Conservation (phyloP, 2,888 invertebrate species). For the Epirrhoe alternata region DNA sequence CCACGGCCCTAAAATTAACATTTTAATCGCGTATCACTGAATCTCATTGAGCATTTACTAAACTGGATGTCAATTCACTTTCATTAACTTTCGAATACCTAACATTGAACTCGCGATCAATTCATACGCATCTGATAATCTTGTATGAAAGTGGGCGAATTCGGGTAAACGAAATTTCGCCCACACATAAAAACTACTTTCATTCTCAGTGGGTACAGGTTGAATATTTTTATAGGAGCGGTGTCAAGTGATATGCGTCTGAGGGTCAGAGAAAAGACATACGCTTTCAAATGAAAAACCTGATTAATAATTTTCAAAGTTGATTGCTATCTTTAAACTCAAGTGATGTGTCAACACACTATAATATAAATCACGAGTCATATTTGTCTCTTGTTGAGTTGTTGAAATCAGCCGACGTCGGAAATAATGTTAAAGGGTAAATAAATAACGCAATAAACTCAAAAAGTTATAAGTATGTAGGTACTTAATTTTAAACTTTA, state of each 20-base stretch:
- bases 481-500: too few species aligned
- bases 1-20: slow-evolving; percentile 3
- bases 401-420: too few species aligned
- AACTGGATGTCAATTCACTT: slow-evolving; percentile 24
- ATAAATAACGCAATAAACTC: too few species aligned
- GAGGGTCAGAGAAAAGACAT: slow-evolving; percentile 4
- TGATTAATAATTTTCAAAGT: background rate
- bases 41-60: slow-evolving; percentile 12
- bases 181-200: slow-evolving; percentile 40
- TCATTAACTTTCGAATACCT: slow-evolving; percentile 30
- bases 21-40: slow-evolving; percentile 10
- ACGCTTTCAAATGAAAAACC: background rate
- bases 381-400: too few species aligned
- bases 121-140: slow-evolving; percentile 22
- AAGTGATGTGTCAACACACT: too few species aligned
- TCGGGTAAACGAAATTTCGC: slow-evolving; percentile 42
- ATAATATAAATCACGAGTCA: too few species aligned
- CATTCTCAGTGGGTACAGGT: slow-evolving; percentile 41
- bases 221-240: slow-evolving; percentile 36
- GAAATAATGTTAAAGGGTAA: too few species aligned
- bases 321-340: background rate
- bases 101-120: slow-evolving; percentile 29
- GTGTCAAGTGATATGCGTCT: slow-evolving; percentile 26
- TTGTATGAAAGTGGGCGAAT: slow-evolving; percentile 42
- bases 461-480: too few species aligned